Percentiles rank a stretch among this genome's conserved stretches.
Evolutionary conservation across 2,888 invertebrate genomes (phyloP).

Genomic region (Machimus atricapillus): DNA sequence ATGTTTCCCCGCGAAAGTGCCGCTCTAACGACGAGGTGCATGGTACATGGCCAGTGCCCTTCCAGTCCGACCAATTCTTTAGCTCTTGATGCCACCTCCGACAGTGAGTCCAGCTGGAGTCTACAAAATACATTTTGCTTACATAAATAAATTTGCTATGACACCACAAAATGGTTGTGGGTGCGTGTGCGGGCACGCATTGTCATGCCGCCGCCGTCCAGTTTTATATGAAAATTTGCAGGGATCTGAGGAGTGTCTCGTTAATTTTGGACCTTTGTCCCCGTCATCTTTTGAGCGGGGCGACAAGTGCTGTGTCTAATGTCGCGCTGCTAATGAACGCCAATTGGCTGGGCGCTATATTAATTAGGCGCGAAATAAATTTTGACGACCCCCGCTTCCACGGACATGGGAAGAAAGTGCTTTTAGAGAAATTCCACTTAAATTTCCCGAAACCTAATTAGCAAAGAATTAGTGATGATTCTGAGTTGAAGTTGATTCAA

Average conservation of each 20-base stretch:
- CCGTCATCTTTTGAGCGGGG: not conserved
- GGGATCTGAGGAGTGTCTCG: not conserved
- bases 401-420: not conserved
- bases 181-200: not conserved
- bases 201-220: not conserved
- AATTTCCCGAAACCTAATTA: not conserved
- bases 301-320: not conserved
- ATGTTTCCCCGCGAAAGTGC: not conserved
- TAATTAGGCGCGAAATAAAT: not conserved
- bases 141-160: not conserved
- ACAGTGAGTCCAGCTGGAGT: not conserved
- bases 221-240: not conserved
- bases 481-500: not conserved
- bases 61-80: not conserved
- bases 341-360: not conserved
- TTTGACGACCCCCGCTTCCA: not conserved
- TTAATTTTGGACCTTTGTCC: not conserved
- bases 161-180: not conserved
- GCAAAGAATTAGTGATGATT: not conserved
- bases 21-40: not conserved
- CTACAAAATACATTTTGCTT: not conserved
- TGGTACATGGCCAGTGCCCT: not conserved
- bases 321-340: not conserved
- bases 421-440: not conserved
- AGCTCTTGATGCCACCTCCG: not conserved